Evolutionary conservation across 1,140 invertebrate genomes (phyloP).

Genomic region (Psix sp.): DNA sequence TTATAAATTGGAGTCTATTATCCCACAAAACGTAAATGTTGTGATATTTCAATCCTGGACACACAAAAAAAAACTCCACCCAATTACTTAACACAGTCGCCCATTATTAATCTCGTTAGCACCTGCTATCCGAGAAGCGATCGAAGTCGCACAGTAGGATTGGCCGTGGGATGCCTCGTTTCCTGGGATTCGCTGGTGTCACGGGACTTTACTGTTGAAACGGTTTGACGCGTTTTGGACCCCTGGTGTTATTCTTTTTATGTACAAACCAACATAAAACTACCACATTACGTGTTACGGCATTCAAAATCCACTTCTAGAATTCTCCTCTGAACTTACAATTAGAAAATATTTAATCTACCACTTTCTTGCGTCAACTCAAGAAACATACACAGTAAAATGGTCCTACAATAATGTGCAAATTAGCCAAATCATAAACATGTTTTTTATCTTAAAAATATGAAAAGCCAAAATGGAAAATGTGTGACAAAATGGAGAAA

Average conservation of each 20-base stretch:
- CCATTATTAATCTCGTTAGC: constrained; percentile 46
- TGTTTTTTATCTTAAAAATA: no score
- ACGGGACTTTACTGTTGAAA: constrained; percentile 68
- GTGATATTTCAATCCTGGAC: constrained; percentile 3
- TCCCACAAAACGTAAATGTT: no score
- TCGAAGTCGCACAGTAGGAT: constrained; percentile 35
- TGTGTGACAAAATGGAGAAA: no score
- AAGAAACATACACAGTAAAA: no score
- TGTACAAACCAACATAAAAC: constrained; percentile 27
- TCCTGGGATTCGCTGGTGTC: constrained; percentile 69
- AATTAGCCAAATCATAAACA: no score
- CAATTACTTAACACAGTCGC: constrained; percentile 22
- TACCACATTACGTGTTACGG: constrained; percentile 13
- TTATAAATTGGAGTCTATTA: no score
- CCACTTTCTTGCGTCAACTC: no score
- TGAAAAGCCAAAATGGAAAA: no score
- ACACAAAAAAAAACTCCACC: constrained; percentile 10
- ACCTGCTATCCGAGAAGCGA: constrained; percentile 38
- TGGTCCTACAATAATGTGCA: no score
- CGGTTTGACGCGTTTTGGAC: constrained; percentile 69
- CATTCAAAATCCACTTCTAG: constrained; percentile 9
- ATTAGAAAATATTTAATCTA: no score
- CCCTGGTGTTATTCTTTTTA: constrained; percentile 57
- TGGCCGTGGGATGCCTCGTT: constrained; percentile 69
- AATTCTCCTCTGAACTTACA: no score